Conservation (phyloP, 2,797 vertebrate species). For the Neosilurus mollespiculum region DNA sequence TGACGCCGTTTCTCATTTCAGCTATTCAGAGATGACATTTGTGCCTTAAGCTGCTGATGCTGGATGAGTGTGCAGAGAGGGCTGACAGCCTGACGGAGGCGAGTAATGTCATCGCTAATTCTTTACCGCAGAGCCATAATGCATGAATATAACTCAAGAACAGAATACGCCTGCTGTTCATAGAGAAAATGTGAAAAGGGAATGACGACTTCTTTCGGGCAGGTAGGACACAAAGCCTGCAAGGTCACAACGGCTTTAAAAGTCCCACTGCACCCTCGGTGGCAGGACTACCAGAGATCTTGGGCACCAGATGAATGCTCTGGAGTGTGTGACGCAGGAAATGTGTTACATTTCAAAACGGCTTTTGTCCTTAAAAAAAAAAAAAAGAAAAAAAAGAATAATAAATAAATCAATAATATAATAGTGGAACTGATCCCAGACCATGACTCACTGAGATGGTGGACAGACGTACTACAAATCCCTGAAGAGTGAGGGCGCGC, state of each 20-base stretch:
- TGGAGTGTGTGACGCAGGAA: neutral
- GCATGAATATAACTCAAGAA: neutral
- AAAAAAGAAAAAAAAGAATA: too few relatives aligned
- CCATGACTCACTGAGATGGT: neutral
- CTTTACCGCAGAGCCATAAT: neutral
- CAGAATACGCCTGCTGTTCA: neutral
- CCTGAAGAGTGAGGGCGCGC: neutral
- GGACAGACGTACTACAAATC: neutral
- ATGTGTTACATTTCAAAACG: slow-evolving; percentile 10
- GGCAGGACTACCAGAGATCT: slow-evolving; percentile 1
- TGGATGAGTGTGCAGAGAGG: neutral
- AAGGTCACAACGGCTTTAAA: slow-evolving; percentile 13
- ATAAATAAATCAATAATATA: neutral
- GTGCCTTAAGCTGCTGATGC: slow-evolving; percentile 5
- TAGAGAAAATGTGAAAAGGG: neutral
- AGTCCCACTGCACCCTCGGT: slow-evolving; percentile 32
- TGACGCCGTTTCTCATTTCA: neutral
- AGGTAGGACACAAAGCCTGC: slow-evolving; percentile 1
- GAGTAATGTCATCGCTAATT: neutral
- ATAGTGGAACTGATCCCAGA: slow-evolving; percentile 1
- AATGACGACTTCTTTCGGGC: neutral
- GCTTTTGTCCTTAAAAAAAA: neutral
- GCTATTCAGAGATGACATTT: slow-evolving; percentile 24
- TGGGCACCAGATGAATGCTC: neutral
- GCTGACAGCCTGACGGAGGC: neutral